Percentiles rank a stretch among this genome's conserved stretches.
Evolutionary conservation across 1,140 invertebrate species (phyloP).

Genomic region (Hylaeus volcanicus): DNA sequence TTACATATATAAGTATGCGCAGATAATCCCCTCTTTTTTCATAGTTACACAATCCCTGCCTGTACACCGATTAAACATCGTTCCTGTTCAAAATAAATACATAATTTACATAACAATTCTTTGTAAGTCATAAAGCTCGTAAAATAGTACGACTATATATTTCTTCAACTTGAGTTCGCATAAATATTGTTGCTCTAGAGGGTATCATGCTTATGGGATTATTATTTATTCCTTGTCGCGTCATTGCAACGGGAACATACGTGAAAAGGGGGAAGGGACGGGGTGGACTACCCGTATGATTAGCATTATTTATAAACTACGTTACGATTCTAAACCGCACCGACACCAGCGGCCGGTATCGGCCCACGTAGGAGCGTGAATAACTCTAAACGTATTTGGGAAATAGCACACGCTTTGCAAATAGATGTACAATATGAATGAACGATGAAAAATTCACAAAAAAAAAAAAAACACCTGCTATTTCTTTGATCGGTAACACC

Average conservation of each 20-base stretch:
- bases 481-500: slow-evolving; percentile 4
- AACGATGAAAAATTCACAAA: slow-evolving; percentile 18
- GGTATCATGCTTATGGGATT: not conserved
- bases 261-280: not conserved
- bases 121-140: slow-evolving; percentile 7
- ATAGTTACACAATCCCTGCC: slow-evolving; percentile 16
- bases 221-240: not conserved
- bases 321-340: slow-evolving; percentile 27
- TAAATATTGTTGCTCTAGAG: slow-evolving; percentile 15
- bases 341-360: slow-evolving; percentile 10
- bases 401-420: slow-evolving; percentile 39
- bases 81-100: slow-evolving; percentile 17
- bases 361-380: slow-evolving; percentile 29
- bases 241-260: slow-evolving; percentile 9
- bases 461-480: slow-evolving; percentile 12
- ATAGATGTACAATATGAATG: slow-evolving; percentile 37
- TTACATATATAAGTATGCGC: slow-evolving; percentile 23
- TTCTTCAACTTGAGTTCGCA: not conserved
- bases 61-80: slow-evolving; percentile 3
- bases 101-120: slow-evolving; percentile 1
- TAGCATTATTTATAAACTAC: slow-evolving; percentile 41
- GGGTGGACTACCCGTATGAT: slow-evolving; percentile 3
- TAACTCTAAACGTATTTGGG: slow-evolving; percentile 28
- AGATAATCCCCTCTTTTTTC: not conserved
- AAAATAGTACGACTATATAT: slow-evolving; percentile 17